Base-by-base conservation (phyloP, 1,140 invertebrate species). In the Drosophila mauritiana region DNA sequence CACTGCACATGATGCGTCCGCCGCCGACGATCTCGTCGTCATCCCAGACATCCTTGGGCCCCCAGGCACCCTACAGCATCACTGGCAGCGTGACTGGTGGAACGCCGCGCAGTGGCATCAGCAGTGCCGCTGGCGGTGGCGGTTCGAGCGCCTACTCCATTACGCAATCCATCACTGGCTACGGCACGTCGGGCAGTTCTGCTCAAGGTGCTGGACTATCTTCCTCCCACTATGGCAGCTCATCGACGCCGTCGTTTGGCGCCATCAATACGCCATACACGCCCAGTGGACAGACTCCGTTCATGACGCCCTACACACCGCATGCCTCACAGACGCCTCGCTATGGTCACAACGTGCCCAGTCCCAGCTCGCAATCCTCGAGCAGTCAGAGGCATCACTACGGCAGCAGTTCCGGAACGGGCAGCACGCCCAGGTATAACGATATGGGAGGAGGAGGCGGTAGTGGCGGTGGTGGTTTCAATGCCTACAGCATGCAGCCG, bases 231-330 rank as follows among this genome's bases (percentile, higher is more conserved):
- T 76, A 96, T 95, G 95, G 95, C 78, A 94, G 95, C 58, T 59
- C 67, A 11, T 40, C 68, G 27, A 89, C 80, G 13, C 80, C 84
- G 1, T 70, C 61, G 4, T 88, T 88, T 49, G 93, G 72, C 0
- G 72, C 70, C 11, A 93, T 94, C 15, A 94, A 94, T 80, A 95
- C 94, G 13, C 97, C 97, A 0, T 97, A 98, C 81, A 97, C 97
- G 13, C 97, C 97, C 0, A 97, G 96, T 55, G 97, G 97, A 0
- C 97, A 97, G 91, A 98, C 97, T 0, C 97, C 97, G 0, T 97
- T 96, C 92, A 97, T 98, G 95, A 98, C 97, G 0, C 97, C 97
- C 0, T 97, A 97, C 86, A 96, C 96, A 0, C 96, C 96, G 0
- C 95, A 94, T 80, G 93, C 94, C 36, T 93, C 93, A 7, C 93